Evolutionary conservation across 2,888 invertebrate species (phyloP), one percentile per base, ranked within the genome.

Genomic region (Diarsia mendica): DNA sequence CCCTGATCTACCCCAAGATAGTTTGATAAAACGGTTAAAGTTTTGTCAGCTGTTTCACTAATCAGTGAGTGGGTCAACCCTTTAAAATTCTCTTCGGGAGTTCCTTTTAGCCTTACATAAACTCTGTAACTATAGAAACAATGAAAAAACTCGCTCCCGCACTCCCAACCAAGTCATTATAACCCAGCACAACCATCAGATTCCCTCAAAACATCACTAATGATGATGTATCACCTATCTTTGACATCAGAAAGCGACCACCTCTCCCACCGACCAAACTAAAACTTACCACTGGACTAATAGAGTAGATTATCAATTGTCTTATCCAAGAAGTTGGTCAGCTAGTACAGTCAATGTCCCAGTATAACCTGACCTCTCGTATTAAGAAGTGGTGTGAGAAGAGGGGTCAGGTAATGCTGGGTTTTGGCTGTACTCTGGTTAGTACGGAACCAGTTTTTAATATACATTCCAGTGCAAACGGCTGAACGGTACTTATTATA

Each of bases 381-480:
- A 39, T 39, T 6, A 8, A 39, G 39, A 39, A 39, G 39, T 39
- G 39, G 39, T 39, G 39, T 39, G 39, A 39, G 39, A 39, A 39
- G 8, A 39, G 39, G 39, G 39, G 39, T 39, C 39, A 39, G 39
- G 39, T 39, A 39, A 39, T 39, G 39, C 39, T 39, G 39, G 39
- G 8, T 8, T 39, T 39, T 39, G 39, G 6, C 39, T 39, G 89
- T 91, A 89, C 88, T 88, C 88, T 88, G 91, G 87, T 92, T 90
- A 89, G 90, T 90, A 88, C 84, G 88, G 90, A 93, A 94, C 94
- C 92, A 92, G 94, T 92, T 94, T 91, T 90, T 90, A 90, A 85
- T 81, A 83, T 76, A 90, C 92, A 93, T 93, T 92, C 92, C 92
- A 90, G 89, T 88, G 87, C 83, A 83, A 75, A 79, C 86, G 89